Evolutionary conservation across 2,113 vertebrate genomes (phyloP).

Genomic region (Oenanthe oenanthe): DNA sequence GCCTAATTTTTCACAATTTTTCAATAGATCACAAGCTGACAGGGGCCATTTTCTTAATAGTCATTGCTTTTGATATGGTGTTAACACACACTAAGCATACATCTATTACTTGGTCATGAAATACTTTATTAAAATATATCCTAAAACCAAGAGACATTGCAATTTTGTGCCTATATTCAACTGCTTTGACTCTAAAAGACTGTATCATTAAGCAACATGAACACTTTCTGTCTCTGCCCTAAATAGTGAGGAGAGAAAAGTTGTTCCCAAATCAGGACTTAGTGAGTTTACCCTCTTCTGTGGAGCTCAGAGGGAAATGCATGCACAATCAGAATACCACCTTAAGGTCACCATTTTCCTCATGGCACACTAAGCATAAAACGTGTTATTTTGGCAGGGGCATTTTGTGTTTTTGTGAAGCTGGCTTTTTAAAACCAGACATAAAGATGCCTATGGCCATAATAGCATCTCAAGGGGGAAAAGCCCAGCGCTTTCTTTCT

Average conservation of each 20-base stretch:
- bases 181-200: not conserved
- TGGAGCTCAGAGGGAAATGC: not conserved
- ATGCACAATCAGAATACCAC: not conserved
- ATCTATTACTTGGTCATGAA: not conserved
- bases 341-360: not conserved
- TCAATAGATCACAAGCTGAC: not conserved
- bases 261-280: not conserved
- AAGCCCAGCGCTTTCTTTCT: not conserved
- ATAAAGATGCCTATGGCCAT: not conserved
- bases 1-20: not conserved
- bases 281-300: not conserved
- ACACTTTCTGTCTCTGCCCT: not conserved
- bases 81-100: not conserved
- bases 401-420: constrained; percentile 21
- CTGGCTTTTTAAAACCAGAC: constrained; percentile 9
- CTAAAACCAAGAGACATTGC: not conserved
- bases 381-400: not conserved
- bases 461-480: constrained; percentile 5
- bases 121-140: not conserved
- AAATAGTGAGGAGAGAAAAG: not conserved
- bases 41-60: not conserved
- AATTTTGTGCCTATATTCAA: not conserved
- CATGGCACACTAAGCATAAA: not conserved
- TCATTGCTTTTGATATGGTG: not conserved
- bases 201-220: not conserved